phyloP scores from a whole-genome alignment of 2,888 invertebrate genomes.

The Silvanus unidentatus region DNA sequence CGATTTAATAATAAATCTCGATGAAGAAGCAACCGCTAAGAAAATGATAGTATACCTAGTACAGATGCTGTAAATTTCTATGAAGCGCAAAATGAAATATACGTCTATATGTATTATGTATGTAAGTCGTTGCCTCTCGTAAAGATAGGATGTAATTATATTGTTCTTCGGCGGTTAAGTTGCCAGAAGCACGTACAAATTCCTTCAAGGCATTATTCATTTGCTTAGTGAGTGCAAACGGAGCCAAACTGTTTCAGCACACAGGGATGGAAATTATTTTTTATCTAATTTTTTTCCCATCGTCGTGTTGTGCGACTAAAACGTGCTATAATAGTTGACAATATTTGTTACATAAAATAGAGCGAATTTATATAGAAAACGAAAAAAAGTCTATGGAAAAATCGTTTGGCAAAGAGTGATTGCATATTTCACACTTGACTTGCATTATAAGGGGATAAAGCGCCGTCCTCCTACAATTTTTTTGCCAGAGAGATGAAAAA shows the following conservation, averaged over 20 bases:
- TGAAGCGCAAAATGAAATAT: background rate
- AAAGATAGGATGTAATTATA: slow-evolving; percentile 2
- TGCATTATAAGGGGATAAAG: background rate
- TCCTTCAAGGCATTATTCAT: background rate
- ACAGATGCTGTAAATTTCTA: background rate
- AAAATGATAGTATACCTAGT: background rate
- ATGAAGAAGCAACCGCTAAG: background rate
- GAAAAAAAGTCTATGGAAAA: background rate
- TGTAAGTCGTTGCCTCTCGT: background rate
- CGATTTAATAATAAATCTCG: slow-evolving; percentile 1
- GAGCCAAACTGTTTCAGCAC: too few species aligned
- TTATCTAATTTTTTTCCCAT: too few species aligned
- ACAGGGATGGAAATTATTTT: too few species aligned
- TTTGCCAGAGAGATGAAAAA: too few species aligned
- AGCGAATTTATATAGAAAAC: background rate
- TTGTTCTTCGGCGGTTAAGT: slow-evolving; percentile 4
- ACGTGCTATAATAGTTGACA: too few species aligned
- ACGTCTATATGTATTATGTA: too few species aligned
- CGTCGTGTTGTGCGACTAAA: too few species aligned
- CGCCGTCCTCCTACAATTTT: too few species aligned
- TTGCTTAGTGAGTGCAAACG: too few species aligned
- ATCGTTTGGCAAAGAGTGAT: slow-evolving; percentile 7
- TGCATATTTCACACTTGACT: slow-evolving; percentile 13
- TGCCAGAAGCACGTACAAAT: slow-evolving; percentile 5
- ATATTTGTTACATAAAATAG: background rate